These are phyloP conservation scores for Peromyscus aztecus DNA, from an alignment of 2,797 vertebrate genomes.

Conservation along the genomic window DNA sequence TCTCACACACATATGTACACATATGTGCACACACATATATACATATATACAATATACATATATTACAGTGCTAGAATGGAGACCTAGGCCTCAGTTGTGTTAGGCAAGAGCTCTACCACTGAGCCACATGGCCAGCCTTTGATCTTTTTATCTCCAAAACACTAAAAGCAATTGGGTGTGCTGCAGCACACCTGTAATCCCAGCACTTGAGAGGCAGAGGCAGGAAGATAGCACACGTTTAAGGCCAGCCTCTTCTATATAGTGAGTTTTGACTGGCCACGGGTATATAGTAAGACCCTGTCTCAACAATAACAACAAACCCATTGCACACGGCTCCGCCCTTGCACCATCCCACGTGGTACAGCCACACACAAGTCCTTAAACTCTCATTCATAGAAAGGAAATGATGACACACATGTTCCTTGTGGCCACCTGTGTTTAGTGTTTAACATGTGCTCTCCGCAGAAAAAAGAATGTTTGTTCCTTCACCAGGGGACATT, in stretches of 20 bases:
- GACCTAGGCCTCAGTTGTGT: background rate
- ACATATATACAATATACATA: background rate
- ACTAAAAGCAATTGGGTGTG: background rate
- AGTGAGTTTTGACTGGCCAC: background rate
- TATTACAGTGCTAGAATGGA: background rate
- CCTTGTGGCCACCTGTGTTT: accelerated
- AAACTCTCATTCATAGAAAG: background rate
- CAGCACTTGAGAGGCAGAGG: background rate
- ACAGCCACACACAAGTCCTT: background rate
- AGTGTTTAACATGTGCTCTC: background rate
- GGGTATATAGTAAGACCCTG: background rate
- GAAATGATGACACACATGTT: background rate
- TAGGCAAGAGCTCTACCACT: background rate
- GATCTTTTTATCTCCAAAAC: background rate
- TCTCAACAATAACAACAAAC: background rate
- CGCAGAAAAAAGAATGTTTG: background rate
- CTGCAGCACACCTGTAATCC: background rate
- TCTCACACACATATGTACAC: no score
- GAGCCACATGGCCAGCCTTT: background rate
- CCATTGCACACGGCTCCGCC: background rate
- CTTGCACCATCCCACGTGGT: background rate
- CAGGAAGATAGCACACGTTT: background rate
- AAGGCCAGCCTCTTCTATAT: background rate
- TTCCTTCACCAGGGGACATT: background rate
- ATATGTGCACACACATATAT: background rate